Percentiles rank a stretch among this genome's conserved stretches.
These are phyloP conservation scores for Unio pictorum DNA, from an alignment of 2,888 invertebrate genomes.

Conservation along the genomic window DNA sequence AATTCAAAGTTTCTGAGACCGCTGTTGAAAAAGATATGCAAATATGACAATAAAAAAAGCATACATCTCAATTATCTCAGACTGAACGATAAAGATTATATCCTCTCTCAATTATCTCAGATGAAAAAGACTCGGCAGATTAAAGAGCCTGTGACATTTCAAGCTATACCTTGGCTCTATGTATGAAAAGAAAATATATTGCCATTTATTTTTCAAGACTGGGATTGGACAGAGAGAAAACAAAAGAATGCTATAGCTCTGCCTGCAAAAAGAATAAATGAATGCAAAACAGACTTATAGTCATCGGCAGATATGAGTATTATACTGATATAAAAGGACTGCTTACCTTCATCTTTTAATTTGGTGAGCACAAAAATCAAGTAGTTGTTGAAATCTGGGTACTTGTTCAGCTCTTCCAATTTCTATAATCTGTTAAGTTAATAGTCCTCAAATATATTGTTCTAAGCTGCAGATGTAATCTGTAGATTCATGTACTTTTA, in stretches of 20 bases:
- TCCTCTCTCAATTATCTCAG: too few relatives aligned
- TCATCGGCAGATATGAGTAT: neutral
- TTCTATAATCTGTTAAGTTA: conserved; percentile 78
- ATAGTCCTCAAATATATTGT: neutral
- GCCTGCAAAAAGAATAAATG: neutral
- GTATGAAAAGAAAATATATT: too few relatives aligned
- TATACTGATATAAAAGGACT: neutral
- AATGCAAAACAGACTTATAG: neutral
- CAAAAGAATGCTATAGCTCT: neutral
- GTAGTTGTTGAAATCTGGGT: conserved; percentile 99
- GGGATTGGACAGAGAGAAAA: neutral
- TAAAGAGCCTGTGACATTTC: too few relatives aligned
- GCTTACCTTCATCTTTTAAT: conserved; percentile 85
- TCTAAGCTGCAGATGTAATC: neutral
- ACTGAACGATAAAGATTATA: too few relatives aligned
- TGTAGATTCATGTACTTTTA: neutral
- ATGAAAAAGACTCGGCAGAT: too few relatives aligned
- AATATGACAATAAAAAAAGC: too few relatives aligned
- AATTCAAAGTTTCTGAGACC: too few relatives aligned
- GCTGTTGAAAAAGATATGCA: too few relatives aligned
- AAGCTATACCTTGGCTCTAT: too few relatives aligned
- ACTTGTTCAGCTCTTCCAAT: conserved; percentile 97
- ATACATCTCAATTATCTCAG: too few relatives aligned
- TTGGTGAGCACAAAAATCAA: conserved; percentile 98
- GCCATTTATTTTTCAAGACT: too few relatives aligned